Percentiles rank a stretch among this genome's conserved stretches.
These are phyloP conservation scores for Orchesellides sinensis DNA, from an alignment of 2,888 invertebrate species.

Conservation along the genomic window DNA sequence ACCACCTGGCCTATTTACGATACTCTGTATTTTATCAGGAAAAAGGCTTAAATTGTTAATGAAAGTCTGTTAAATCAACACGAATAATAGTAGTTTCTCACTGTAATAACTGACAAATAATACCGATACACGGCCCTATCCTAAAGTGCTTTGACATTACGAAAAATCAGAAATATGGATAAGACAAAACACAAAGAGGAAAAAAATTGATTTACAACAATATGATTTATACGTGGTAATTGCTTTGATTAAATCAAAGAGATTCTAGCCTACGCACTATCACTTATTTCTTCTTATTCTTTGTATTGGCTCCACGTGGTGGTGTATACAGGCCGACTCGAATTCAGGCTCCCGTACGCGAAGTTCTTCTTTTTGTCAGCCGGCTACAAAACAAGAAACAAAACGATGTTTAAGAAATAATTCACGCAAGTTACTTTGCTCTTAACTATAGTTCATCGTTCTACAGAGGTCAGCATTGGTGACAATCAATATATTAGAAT, in stretches of 20 bases:
- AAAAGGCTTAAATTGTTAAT: constrained; percentile 31
- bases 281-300: constrained; percentile 92
- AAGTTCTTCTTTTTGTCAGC: constrained; percentile 99
- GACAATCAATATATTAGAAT: constrained; percentile 16
- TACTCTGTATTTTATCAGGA: constrained; percentile 8
- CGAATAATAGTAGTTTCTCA: constrained; percentile 19
- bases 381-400: constrained; percentile 83
- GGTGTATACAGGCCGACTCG: constrained; percentile 98
- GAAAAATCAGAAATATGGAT: constrained; percentile 31
- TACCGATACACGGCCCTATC: constrained; percentile 38
- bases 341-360: constrained; percentile 94
- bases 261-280: constrained; percentile 68
- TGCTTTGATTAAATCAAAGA: constrained; percentile 64
- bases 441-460: too few species aligned
- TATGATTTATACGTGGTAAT: constrained; percentile 34
- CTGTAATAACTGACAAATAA: constrained; percentile 30
- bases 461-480: constrained; percentile 7
- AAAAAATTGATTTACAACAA: constrained; percentile 36
- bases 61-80: constrained; percentile 40
- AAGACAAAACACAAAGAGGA: constrained; percentile 27
- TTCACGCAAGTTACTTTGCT: too few species aligned
- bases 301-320: constrained; percentile 94
- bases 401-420: too few species aligned
- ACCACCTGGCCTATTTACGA: constrained; percentile 24
- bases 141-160: constrained; percentile 28